Base-by-base conservation (phyloP, 2,113 vertebrate species). In the Atlantisia rogersi region DNA sequence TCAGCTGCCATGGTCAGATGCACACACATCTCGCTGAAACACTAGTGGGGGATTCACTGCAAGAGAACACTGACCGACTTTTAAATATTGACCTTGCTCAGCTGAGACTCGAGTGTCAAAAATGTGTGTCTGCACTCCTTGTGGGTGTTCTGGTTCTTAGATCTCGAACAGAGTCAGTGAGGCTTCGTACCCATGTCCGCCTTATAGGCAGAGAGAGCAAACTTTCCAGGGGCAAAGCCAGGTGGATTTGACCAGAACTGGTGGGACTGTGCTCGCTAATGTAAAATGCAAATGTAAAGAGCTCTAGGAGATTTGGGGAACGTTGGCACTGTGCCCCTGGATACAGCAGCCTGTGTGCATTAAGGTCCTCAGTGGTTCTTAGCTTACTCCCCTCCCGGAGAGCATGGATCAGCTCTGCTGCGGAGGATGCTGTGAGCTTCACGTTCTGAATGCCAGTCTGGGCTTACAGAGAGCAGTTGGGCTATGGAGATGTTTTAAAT, bases 361-460 rank as follows among this genome's bases (percentile, higher is more conserved):
- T 9, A 6, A 17, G 26, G 4, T 65, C 60, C 15, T 28, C 0
- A 0, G 8, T 6, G 11, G 7, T 26, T 52, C 19, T 25, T 12
- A 42, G 55, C 35, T 87, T 6, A 2, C 32, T 48, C 13, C 0
- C 2, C 52, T 75, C 42, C 15, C 26, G 9, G 70, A 12, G 62
- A 15, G 39, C 1, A 2, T 31, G 60, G 44, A 52, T 37, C 50
- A 19, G 50, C 82, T 65, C 55, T 67, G 67, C 46, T 8, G 29
- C 13, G 1, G 60, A 65, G 52, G 17, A 4, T 22, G 3, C 46
- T 28, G 15, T 3, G 12, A 42, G 18, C 7, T 17, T 48, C 78
- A 24, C 20, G 3, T 58, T 22, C 15, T 42, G 9, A 37, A 35
- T 10, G 29, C 32, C 21, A 2, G 46, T 11, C n/a, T 6, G 6